Evolutionary conservation across 37 sponge, comb jelly and placozoan genomes (phyloP).

Genomic region (Ephydatia muelleri): DNA sequence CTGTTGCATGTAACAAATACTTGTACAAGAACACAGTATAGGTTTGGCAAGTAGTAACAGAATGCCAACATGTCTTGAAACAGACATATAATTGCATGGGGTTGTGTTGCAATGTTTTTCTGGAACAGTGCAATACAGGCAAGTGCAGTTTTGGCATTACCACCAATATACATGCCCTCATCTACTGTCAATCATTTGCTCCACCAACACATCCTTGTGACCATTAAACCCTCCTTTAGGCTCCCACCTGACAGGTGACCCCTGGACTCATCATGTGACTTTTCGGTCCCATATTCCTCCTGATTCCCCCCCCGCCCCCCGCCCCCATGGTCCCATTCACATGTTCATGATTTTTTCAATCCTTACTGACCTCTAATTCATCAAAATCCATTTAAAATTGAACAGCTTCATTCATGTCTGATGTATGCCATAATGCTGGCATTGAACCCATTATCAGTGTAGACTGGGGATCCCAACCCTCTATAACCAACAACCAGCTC

Average conservation of each 20-base stretch:
- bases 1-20: too few species aligned
- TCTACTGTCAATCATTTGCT: not conserved
- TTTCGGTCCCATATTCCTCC: not conserved
- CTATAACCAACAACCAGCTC: not conserved
- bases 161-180: not conserved
- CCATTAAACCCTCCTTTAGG: not conserved
- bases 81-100: too few species aligned
- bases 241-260: not conserved
- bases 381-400: not conserved
- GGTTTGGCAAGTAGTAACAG: too few species aligned
- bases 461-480: not conserved
- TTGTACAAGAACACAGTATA: too few species aligned
- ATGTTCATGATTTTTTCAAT: not conserved
- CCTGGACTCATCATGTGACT: not conserved
- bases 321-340: not conserved
- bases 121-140: too few species aligned
- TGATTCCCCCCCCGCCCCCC: not conserved
- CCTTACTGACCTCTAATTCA: not conserved
- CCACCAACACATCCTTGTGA: not conserved
- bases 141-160: not conserved
- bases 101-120: too few species aligned
- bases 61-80: too few species aligned
- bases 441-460: not conserved
- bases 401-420: too few species aligned
- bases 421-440: not conserved